A percentile compares a stretch with the other conserved stretches of the same genome.
phyloP scores from a whole-genome alignment of 2,888 invertebrate species.

The Pristionchus arcanus region DNA sequence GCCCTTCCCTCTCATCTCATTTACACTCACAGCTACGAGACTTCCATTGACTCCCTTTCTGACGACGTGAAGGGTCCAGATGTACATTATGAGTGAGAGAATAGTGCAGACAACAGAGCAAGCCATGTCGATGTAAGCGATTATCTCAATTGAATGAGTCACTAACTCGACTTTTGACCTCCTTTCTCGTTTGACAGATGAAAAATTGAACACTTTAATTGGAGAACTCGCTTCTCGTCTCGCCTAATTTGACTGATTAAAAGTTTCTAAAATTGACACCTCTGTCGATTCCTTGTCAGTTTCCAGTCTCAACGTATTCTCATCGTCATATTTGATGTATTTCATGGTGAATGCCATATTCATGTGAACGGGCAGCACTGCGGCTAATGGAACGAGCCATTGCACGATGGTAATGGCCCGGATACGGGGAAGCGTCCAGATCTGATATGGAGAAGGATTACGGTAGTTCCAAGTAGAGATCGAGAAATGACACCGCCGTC shows the following conservation, averaged over 20 bases:
- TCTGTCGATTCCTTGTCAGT: slow-evolving; percentile 55
- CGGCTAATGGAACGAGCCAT: slow-evolving; percentile 54
- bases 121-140: slow-evolving; percentile 56
- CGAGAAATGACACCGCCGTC: too few relatives aligned
- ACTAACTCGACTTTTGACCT: neutral
- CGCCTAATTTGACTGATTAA: neutral
- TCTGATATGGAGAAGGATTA: neutral
- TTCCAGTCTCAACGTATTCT: slow-evolving; percentile 54
- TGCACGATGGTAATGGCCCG: slow-evolving; percentile 37
- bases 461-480: neutral
- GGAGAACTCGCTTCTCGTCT: neutral
- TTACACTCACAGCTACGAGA: slow-evolving; percentile 10
- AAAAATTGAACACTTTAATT: neutral
- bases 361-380: slow-evolving; percentile 56
- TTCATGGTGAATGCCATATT: slow-evolving; percentile 48
- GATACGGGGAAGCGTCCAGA: slow-evolving; percentile 51
- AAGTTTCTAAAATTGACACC: neutral
- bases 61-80: slow-evolving; percentile 52
- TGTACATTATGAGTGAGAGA: slow-evolving; percentile 56
- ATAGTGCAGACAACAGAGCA: slow-evolving; percentile 56
- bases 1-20: neutral
- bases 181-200: neutral
- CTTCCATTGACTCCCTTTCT: slow-evolving; percentile 26
- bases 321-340: slow-evolving; percentile 42
- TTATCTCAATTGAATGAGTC: slow-evolving; percentile 45